Conservation (phyloP, 2,888 invertebrate genomes). For the Podabrus alpinus region DNA sequence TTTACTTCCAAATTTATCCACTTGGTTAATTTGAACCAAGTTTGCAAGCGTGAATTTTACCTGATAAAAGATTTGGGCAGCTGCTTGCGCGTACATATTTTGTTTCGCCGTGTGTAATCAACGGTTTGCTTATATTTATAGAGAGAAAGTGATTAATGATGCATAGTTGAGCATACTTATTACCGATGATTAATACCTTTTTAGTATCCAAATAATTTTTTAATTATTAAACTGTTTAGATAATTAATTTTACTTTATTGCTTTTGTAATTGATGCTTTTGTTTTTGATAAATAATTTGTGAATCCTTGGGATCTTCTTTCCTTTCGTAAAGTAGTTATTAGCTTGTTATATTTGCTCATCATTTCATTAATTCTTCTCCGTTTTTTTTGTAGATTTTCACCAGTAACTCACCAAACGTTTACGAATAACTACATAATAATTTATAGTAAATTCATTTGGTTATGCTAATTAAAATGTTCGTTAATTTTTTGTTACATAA, state of each 20-base stretch:
- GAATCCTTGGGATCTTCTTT: background rate
- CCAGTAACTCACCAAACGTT: background rate
- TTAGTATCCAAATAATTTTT: background rate
- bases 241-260: background rate
- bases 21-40: background rate
- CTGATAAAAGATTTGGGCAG: constrained; percentile 42
- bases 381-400: background rate
- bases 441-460: background rate
- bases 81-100: constrained; percentile 44
- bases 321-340: background rate
- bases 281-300: background rate
- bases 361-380: background rate
- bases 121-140: constrained; percentile 17
- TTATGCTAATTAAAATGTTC: background rate
- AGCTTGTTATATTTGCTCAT: background rate
- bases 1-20: background rate
- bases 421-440: too few relatives aligned
- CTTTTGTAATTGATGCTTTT: background rate
- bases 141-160: constrained; percentile 31
- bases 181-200: constrained; percentile 7
- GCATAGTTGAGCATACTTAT: constrained; percentile 17
- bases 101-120: constrained; percentile 36
- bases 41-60: background rate
- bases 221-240: constrained; percentile 1
- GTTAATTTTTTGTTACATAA: background rate